These are phyloP conservation scores for Pagrus major DNA, from an alignment of 2,113 vertebrate genomes.

Conservation along the genomic window DNA sequence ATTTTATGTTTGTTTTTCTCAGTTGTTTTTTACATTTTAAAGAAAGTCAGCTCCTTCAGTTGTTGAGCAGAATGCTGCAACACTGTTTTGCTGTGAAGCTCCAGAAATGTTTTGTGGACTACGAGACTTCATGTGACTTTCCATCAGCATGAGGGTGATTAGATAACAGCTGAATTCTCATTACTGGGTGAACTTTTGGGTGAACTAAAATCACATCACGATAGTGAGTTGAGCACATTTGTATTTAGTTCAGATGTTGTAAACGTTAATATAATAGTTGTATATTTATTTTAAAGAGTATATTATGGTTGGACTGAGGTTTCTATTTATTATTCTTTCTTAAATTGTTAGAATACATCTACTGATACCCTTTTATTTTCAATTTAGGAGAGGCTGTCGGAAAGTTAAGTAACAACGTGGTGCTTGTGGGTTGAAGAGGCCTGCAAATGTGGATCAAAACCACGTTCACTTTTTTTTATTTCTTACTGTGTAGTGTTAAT, in stretches of 20 bases:
- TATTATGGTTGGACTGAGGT: background rate
- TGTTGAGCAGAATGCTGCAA: too few relatives aligned
- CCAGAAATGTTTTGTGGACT: too few relatives aligned
- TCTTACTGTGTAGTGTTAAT: background rate
- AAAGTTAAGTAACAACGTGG: background rate
- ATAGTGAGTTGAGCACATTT: background rate
- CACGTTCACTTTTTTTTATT: background rate
- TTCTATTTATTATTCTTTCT: background rate
- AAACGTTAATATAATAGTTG: background rate
- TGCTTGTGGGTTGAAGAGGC: background rate
- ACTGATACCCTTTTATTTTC: background rate
- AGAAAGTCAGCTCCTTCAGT: too few relatives aligned
- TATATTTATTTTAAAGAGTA: background rate
- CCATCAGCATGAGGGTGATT: too few relatives aligned
- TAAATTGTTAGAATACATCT: background rate
- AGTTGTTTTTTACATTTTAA: too few relatives aligned
- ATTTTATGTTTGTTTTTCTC: too few relatives aligned
- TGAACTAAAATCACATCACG: background rate
- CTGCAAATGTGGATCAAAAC: background rate
- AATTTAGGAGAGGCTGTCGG: background rate
- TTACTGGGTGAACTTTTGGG: too few relatives aligned
- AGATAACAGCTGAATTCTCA: too few relatives aligned
- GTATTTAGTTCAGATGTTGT: background rate
- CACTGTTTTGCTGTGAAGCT: too few relatives aligned
- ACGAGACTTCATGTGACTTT: too few relatives aligned